phyloP scores from a whole-genome alignment of 2,797 vertebrate genomes.

The Pseudochirops cupreus region DNA sequence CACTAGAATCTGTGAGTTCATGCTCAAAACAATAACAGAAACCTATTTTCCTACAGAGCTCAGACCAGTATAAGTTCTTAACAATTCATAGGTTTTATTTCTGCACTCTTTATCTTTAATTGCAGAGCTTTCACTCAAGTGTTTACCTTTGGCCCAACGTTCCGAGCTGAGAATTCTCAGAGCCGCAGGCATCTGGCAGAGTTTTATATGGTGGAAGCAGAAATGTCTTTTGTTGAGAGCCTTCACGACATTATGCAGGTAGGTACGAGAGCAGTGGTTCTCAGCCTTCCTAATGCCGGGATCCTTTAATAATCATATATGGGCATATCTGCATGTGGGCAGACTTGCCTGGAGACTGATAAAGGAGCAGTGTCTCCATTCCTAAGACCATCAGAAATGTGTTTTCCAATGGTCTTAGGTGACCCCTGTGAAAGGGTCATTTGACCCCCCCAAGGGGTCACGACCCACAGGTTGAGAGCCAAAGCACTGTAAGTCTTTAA shows the following conservation, averaged over 20 bases:
- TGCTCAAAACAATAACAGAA: constrained; percentile 29
- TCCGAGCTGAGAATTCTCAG: constrained; percentile 97
- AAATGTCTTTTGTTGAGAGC: constrained; percentile 93
- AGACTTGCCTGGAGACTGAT: too few relatives aligned
- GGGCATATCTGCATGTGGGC: too few relatives aligned
- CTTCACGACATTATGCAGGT: constrained; percentile 95
- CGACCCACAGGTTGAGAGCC: too few relatives aligned
- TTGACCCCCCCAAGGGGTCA: too few relatives aligned
- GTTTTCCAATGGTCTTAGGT: too few relatives aligned
- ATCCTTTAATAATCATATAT: too few relatives aligned
- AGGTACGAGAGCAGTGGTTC: constrained; percentile 24
- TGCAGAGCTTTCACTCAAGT: constrained; percentile 92
- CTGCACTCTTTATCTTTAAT: constrained; percentile 68
- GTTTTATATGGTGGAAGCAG: constrained; percentile 99
- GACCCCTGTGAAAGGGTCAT: too few relatives aligned
- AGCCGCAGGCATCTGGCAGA: constrained; percentile 96
- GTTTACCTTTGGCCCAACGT: constrained; percentile 96
- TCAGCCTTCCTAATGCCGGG: too few relatives aligned
- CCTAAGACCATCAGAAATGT: too few relatives aligned
- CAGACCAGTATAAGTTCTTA: constrained; percentile 60
- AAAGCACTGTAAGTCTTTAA: constrained; percentile 12
- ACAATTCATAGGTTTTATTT: constrained; percentile 55
- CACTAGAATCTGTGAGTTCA: constrained; percentile 54
- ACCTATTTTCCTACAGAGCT: constrained; percentile 3
- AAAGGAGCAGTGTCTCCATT: too few relatives aligned